Percentiles rank a stretch among this genome's conserved stretches.
These are phyloP conservation scores for Didymodactylos carnosus DNA, from an alignment of 2,888 invertebrate species.

Conservation along the genomic window DNA sequence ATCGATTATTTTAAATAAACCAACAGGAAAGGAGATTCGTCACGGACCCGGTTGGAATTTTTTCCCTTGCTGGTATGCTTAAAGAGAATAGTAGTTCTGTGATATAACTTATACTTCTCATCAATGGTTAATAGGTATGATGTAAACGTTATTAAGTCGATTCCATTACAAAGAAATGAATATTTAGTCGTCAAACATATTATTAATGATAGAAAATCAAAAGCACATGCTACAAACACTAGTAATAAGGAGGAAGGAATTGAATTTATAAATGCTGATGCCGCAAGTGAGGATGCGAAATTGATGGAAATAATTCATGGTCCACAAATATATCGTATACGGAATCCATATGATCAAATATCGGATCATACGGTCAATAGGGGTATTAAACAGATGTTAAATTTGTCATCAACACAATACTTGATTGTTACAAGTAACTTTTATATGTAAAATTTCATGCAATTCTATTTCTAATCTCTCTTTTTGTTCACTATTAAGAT, in stretches of 20 bases:
- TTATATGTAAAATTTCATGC: too few species aligned
- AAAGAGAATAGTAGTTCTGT: too few species aligned
- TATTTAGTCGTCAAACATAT: neutral
- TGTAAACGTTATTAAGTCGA: neutral
- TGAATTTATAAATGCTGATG: neutral
- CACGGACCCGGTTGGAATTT: neutral
- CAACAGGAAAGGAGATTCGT: neutral
- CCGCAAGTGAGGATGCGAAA: neutral
- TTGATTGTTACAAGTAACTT: neutral
- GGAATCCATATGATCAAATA: neutral
- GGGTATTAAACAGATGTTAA: neutral
- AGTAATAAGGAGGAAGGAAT: neutral
- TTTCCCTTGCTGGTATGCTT: neutral
- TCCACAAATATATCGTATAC: neutral
- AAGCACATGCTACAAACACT: neutral
- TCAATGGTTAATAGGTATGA: too few species aligned
- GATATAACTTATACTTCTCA: too few species aligned
- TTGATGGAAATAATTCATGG: neutral
- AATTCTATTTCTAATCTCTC: too few species aligned
- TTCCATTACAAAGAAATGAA: neutral
- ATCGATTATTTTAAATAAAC: neutral
- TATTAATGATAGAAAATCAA: neutral
- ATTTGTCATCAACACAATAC: neutral
- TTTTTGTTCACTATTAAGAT: too few species aligned
- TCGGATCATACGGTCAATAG: too few species aligned